Evolutionary conservation across 2,797 vertebrate species (phyloP).

Genomic region (Lerista edwardsae): DNA sequence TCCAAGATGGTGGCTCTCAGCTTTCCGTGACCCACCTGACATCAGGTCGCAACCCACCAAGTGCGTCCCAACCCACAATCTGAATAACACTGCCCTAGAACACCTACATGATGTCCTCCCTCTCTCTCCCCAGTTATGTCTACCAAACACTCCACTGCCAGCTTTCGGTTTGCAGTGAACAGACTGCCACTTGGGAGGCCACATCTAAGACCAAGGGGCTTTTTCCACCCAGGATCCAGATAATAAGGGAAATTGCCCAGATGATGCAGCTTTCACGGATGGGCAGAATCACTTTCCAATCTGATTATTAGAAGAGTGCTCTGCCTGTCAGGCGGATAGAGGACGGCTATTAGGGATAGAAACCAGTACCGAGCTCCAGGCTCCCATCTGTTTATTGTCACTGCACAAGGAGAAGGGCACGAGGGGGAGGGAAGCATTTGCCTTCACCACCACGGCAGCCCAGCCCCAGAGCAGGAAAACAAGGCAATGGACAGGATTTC

Average conservation of each 20-base stretch:
- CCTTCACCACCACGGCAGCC: not conserved
- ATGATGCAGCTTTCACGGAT: not conserved
- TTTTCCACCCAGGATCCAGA: not conserved
- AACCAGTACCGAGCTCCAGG: not conserved
- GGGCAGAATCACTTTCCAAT: not conserved
- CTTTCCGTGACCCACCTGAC: too few species aligned
- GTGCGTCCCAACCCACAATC: too few species aligned
- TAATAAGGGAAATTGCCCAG: not conserved
- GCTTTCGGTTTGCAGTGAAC: not conserved
- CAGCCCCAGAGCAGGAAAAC: not conserved
- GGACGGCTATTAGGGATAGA: not conserved
- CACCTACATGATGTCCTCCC: not conserved
- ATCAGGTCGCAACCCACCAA: too few species aligned
- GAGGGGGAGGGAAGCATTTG: not conserved
- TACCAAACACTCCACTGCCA: not conserved
- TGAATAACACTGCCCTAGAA: not conserved
- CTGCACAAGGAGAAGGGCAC: not conserved
- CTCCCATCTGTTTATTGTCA: conserved; percentile 5
- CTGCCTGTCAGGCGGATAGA: not conserved
- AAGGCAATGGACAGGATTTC: not conserved
- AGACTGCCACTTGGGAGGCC: not conserved
- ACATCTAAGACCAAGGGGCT: not conserved
- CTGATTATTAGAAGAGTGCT: conserved; percentile 14
- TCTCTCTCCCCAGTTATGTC: not conserved
- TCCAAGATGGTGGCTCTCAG: too few species aligned